phyloP scores from a whole-genome alignment of 2,113 vertebrate genomes.

The Grus americana region DNA sequence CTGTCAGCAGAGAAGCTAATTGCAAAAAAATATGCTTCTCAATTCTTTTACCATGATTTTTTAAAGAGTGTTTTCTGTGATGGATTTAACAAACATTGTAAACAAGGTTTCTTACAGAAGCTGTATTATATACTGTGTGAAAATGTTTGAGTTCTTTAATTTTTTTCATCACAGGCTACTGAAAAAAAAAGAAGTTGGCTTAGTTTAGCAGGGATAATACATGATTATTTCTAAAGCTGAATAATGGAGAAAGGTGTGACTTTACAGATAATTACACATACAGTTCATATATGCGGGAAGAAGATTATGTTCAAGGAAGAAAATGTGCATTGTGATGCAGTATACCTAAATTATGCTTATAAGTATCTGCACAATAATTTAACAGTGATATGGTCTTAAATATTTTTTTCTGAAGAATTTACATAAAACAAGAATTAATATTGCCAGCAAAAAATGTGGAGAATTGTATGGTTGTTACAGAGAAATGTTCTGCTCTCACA shows the following conservation, averaged over 20 bases:
- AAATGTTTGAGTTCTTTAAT: not conserved
- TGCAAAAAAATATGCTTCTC: not conserved
- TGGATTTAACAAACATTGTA: not conserved
- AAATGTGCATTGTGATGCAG: not conserved
- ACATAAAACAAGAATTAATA: constrained; percentile 11
- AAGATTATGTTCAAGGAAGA: not conserved
- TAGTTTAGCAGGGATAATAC: not conserved
- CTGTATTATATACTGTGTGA: not conserved
- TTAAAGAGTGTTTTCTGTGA: not conserved
- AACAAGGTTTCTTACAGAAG: not conserved
- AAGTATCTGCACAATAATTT: constrained; percentile 18
- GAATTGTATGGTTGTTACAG: not conserved
- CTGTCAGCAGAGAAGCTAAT: not conserved
- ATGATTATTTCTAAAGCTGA: not conserved
- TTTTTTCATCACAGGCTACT: not conserved
- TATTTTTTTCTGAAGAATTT: constrained; percentile 40
- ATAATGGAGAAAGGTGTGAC: not conserved
- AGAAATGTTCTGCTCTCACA: not conserved
- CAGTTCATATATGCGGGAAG: not conserved
- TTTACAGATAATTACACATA: not conserved
- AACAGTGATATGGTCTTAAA: not conserved
- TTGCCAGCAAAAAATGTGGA: not conserved
- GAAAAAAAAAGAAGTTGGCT: not conserved
- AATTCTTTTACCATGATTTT: not conserved
- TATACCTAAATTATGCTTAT: not conserved